Base-by-base conservation (phyloP, 2,888 invertebrate genomes). In the Chalcosyrphus nemorum region DNA sequence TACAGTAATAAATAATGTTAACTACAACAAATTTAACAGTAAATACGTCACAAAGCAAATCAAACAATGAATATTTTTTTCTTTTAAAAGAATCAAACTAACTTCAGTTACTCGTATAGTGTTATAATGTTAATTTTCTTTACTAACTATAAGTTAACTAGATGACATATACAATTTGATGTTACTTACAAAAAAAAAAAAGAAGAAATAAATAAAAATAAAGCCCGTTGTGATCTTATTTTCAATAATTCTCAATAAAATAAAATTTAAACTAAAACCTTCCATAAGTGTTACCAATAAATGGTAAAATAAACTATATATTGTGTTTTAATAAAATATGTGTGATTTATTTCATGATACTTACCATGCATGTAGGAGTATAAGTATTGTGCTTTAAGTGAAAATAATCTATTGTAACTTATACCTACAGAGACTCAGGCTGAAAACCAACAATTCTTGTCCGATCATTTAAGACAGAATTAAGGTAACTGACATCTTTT, bases 221-320 rank as follows among this genome's bases (percentile, higher is more conserved):
- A 80, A 80, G 59, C 72, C 81, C 43, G 68, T 81, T 81, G 81
- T 81, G 81, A 81, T 81, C 61, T 74, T 38, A 74, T 74, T 63
- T 81, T 74, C 45, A 68, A 35, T 65, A 65, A 35, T 27, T 52
- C 45, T 66, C 38, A 65, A 50, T 59, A 15, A 52, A 57, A 47
- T 41, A 7, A 27, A 59, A 45, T 38, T 21, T 19, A 77, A 70
- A 45, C 19, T 15, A n/a, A 54, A 52, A 65, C 63, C 78, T 66
- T 66, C 66, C 57, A 74, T 66, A 74, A 66, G 38, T 66, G 72
- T 80, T 80, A 74, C n/a, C 24, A 43, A 61, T 52, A 74, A 78
- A 63, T 70, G 50, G 35, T 54, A n/a, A 68, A 77, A 47, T 61
- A 61, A 61, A 77, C 2, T 45, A 19, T 19, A n/a, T n/a, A n/a